Conservation (phyloP, 2,797 vertebrate genomes). For the Malurus splendens region DNA sequence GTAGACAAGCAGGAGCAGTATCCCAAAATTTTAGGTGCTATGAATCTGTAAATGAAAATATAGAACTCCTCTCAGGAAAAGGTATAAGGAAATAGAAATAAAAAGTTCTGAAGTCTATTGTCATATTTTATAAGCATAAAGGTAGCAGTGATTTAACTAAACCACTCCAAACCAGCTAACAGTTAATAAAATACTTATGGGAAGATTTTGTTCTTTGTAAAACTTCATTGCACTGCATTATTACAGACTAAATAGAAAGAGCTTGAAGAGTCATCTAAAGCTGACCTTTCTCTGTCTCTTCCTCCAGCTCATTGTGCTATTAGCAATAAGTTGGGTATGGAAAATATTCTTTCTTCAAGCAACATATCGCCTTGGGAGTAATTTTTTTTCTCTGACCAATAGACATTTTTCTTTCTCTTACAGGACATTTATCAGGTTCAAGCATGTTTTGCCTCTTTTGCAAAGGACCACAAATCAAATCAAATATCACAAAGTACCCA, state of each 20-base stretch:
- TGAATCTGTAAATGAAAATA: neutral
- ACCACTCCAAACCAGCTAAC: neutral
- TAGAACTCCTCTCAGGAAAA: neutral
- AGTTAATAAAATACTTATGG: neutral
- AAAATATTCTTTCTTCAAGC: constrained; percentile 15
- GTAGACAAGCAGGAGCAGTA: neutral
- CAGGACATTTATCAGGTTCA: constrained; percentile 8
- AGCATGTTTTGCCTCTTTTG: constrained; percentile 24
- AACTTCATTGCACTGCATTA: neutral
- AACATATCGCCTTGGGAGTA: neutral
- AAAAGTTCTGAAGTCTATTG: neutral
- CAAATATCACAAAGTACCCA: constrained; percentile 31
- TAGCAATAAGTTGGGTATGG: neutral
- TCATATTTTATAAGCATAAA: neutral
- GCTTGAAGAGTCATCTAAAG: neutral
- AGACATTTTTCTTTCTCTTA: neutral
- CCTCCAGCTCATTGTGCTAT: neutral
- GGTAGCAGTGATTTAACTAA: neutral
- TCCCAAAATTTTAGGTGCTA: neutral
- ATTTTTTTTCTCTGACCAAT: constrained; percentile 14
- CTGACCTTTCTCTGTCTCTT: neutral
- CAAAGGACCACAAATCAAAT: constrained; percentile 18
- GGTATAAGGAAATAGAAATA: neutral
- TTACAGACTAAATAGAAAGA: neutral
- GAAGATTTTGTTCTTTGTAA: neutral